phyloP scores from a whole-genome alignment of 2,797 vertebrate genomes.

The Sebastes alutus region DNA sequence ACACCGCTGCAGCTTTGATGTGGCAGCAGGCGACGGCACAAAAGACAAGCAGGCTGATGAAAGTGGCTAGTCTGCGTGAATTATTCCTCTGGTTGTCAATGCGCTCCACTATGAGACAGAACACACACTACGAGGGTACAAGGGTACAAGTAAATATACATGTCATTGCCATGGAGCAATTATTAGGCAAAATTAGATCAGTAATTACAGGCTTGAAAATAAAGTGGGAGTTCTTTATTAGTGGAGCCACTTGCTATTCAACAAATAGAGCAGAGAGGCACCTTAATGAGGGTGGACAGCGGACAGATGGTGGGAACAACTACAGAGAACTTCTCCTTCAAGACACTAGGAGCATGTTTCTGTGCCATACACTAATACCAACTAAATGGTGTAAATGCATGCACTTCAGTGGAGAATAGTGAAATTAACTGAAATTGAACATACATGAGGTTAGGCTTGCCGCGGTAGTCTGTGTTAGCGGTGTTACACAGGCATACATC shows the following conservation, averaged over 20 bases:
- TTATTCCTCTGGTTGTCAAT: slow-evolving; percentile 87
- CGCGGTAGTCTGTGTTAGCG: too few relatives aligned
- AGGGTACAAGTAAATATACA: slow-evolving; percentile 98
- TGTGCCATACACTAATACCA: background rate
- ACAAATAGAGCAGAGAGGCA: slow-evolving; percentile 61
- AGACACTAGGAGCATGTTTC: slow-evolving; percentile 24
- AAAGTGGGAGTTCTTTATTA: slow-evolving; percentile 96
- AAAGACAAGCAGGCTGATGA: slow-evolving; percentile 88
- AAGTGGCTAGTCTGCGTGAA: slow-evolving; percentile 85
- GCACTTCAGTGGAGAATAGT: background rate
- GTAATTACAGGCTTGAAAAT: slow-evolving; percentile 99
- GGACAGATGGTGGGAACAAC: slow-evolving; percentile 58
- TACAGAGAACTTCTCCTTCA: slow-evolving; percentile 52
- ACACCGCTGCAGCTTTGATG: slow-evolving; percentile 87
- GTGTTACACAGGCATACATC: too few relatives aligned
- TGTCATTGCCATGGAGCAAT: slow-evolving; percentile 98
- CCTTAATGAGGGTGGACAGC: slow-evolving; percentile 69
- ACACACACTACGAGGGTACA: slow-evolving; percentile 75
- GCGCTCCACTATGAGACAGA: slow-evolving; percentile 83
- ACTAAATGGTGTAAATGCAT: background rate
- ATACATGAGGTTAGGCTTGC: too few relatives aligned
- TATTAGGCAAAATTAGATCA: slow-evolving; percentile 99
- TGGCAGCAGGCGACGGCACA: slow-evolving; percentile 81
- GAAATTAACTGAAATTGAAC: background rate
- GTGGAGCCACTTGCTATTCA: slow-evolving; percentile 86